phyloP scores from a whole-genome alignment of 1,140 invertebrate genomes.

The Melipona quadrifasciata region DNA sequence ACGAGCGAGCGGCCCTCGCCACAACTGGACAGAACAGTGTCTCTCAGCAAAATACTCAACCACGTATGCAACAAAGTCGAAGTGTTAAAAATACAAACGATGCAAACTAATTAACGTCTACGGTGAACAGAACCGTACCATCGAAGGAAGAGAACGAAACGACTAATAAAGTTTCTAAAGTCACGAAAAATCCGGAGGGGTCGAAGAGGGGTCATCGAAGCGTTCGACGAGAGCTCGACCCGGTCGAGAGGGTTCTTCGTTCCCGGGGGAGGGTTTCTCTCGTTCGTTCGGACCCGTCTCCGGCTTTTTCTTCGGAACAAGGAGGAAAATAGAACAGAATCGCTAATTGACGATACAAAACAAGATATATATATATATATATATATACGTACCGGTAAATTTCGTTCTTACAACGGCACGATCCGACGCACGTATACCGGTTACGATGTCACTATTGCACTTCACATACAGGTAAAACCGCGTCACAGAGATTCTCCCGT shows the following conservation, averaged over 20 bases:
- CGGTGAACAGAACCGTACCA: not conserved
- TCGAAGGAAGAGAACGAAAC: not conserved
- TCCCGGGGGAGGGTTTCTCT: too few species aligned
- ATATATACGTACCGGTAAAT: constrained; percentile 36
- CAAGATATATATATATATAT: not conserved
- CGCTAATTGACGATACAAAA: constrained; percentile 28
- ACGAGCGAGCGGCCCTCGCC: not conserved
- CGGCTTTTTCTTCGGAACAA: not conserved
- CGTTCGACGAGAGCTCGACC: not conserved
- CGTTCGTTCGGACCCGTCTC: not conserved
- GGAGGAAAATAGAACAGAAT: constrained; percentile 10
- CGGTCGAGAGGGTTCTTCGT: not conserved
- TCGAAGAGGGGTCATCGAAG: not conserved
- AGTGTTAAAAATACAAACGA: not conserved
- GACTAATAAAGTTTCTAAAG: not conserved
- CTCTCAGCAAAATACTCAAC: too few species aligned
- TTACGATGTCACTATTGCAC: constrained; percentile 53
- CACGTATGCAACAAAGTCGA: not conserved
- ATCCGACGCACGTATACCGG: constrained; percentile 10
- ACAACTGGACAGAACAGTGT: too few species aligned
- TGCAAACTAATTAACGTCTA: not conserved
- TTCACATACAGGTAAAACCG: constrained; percentile 27
- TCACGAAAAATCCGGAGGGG: not conserved
- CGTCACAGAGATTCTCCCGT: not conserved
- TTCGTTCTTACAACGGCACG: constrained; percentile 21